Evolutionary conservation across 2,113 vertebrate genomes (phyloP), one percentile per base, ranked within the genome.

Genomic region (Dinomys branickii): DNA sequence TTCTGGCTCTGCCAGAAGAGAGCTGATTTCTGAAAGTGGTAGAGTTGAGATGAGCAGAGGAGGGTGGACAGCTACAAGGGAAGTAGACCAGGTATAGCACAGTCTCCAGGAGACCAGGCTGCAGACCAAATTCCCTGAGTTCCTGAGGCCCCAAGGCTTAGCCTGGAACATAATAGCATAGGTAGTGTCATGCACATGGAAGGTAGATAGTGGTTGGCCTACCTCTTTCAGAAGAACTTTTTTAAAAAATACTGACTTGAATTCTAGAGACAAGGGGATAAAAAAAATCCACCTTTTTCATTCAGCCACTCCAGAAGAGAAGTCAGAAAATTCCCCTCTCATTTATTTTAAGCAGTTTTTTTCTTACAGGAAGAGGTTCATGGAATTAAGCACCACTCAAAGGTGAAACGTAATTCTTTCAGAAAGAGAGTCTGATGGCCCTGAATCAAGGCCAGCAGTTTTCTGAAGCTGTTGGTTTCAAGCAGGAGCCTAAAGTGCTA

Each of bases 381-480:
- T 38, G 58, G 59, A 52, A 94, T 63, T 80, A 84, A 90, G 20
- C 33, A 24, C 52, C 11, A 9, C 11, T 88, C 65, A 91, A 26
- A 20, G 75, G 86, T 14, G 94, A 90, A 73, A 54, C 65, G 22
- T 87, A 92, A 73, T 85, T n/a, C 54, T 87, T 88, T 84, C 47
- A 63, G n/a, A n/a, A n/a, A 61, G 22, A 19, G 56, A 24, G 61
- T 84, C 54, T 63, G 7, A 3, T n/a, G n/a, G n/a, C n/a, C n/a
- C n/a, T n/a, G n/a, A n/a, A n/a, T n/a, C n/a, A n/a, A n/a, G n/a
- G n/a, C n/a, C n/a, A n/a, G n/a, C n/a, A n/a, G n/a, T n/a, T n/a
- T n/a, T n/a, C n/a, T n/a, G n/a, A n/a, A n/a, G n/a, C n/a, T n/a
- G n/a, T n/a, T n/a, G n/a, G n/a, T n/a, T n/a, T n/a, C n/a, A n/a